Evolutionary conservation across 2,797 vertebrate genomes (phyloP).

Genomic region (Silurus lanzhouensis): DNA sequence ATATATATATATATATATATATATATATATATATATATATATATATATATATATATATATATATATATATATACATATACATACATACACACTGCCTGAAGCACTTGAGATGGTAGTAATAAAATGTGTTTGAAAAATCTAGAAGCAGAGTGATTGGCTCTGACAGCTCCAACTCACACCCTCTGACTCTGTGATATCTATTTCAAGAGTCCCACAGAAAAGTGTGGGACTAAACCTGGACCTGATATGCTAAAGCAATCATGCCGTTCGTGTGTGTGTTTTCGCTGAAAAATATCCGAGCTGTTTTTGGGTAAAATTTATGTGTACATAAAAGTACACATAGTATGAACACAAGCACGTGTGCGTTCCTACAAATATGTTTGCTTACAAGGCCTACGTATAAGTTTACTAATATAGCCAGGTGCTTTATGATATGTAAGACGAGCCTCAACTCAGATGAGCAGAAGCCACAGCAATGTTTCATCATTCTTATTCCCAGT

Average conservation of each 20-base stretch:
- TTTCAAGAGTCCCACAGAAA: conserved; percentile 68
- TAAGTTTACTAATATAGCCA: conserved; percentile 40
- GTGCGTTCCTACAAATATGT: conserved; percentile 34
- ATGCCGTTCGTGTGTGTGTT: conserved; percentile 43
- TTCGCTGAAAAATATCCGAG: conserved; percentile 4
- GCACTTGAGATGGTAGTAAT: conserved; percentile 51
- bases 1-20: no score
- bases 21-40: no score
- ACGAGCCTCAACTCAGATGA: conserved; percentile 32
- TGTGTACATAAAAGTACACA: neutral
- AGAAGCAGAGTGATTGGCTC: conserved; percentile 60
- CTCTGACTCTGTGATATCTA: conserved; percentile 64
- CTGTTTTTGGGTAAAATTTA: conserved; percentile 30
- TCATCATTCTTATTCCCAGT: conserved; percentile 59
- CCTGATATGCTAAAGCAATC: conserved; percentile 73
- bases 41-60: no score
- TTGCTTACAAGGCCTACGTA: conserved; percentile 13
- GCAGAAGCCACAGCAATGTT: conserved; percentile 50
- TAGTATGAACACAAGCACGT: conserved; percentile 39
- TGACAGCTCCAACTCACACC: conserved; percentile 64
- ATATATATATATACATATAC: conserved; percentile 7
- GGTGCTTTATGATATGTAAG: conserved; percentile 46
- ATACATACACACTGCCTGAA: conserved; percentile 43
- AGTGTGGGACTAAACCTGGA: conserved; percentile 64
- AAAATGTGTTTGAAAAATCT: conserved; percentile 64